phyloP scores from a whole-genome alignment of 1,140 invertebrate species.

The Contarinia nasturtii region DNA sequence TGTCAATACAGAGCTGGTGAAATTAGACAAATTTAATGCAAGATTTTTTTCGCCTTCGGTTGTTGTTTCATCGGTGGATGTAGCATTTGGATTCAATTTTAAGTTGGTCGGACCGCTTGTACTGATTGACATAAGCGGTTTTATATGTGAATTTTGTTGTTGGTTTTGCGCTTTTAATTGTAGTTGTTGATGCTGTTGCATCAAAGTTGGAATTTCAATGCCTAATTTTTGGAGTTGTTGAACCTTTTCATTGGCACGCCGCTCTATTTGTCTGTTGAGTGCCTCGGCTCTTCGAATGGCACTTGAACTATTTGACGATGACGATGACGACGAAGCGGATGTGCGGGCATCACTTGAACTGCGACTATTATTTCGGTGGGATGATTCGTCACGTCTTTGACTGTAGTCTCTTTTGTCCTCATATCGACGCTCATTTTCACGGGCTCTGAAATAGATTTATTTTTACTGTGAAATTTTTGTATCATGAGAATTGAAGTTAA shows the following conservation, averaged over 20 bases:
- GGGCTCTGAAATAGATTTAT: no score
- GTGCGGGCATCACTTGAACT: not conserved
- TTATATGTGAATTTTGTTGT: constrained; percentile 2
- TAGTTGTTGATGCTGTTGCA: constrained; percentile 25
- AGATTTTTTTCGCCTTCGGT: constrained; percentile 13
- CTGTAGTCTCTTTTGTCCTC: not conserved
- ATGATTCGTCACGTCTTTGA: not conserved
- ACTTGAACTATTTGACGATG: not conserved
- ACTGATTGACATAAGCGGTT: constrained; percentile 1
- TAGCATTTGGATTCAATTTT: not conserved
- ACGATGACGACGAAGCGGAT: not conserved
- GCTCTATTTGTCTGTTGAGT: not conserved
- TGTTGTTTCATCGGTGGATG: not conserved
- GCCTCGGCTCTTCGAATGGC: not conserved
- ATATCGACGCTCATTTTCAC: not conserved
- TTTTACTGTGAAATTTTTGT: no score
- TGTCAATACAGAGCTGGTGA: constrained; percentile 60
- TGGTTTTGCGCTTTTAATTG: constrained; percentile 20
- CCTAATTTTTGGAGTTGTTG: constrained; percentile 29
- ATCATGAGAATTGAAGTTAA: no score
- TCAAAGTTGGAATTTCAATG: not conserved
- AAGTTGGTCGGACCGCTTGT: not conserved
- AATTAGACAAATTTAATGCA: constrained; percentile 20
- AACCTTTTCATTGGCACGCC: constrained; percentile 24
- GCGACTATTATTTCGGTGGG: not conserved